A percentile compares a stretch with the other conserved stretches of the same genome.
Conservation (phyloP, 2,113 vertebrate genomes). For the Gila orcuttii region DNA sequence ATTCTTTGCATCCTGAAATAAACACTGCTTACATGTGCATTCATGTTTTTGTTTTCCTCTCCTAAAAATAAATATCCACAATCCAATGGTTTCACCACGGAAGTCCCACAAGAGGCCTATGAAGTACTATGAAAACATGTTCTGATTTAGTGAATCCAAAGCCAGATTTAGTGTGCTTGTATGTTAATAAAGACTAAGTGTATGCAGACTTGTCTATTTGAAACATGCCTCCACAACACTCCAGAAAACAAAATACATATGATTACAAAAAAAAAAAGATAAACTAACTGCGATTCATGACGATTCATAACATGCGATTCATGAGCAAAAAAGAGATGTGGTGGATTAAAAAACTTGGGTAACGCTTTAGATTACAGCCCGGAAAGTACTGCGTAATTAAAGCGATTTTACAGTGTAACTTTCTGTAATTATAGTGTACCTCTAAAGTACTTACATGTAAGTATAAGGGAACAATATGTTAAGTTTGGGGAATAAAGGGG, state of each 20-base stretch:
- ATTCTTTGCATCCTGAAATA: slow-evolving; percentile 2
- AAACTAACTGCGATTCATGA: background rate
- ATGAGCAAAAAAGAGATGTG: background rate
- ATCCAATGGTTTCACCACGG: slow-evolving; percentile 9
- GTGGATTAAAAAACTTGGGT: background rate
- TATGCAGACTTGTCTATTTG: background rate
- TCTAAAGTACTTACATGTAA: too few relatives aligned
- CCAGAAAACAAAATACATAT: background rate
- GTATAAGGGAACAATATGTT: too few relatives aligned
- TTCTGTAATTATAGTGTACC: too few relatives aligned
- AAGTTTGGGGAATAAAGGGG: too few relatives aligned
- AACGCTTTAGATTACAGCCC: too few relatives aligned
- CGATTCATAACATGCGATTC: too few relatives aligned
- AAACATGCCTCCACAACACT: background rate
- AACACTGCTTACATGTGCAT: slow-evolving; percentile 15
- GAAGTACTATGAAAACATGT: slow-evolving; percentile 13
- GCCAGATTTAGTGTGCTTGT: background rate
- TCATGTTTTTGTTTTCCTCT: slow-evolving; percentile 28
- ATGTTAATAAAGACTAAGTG: background rate
- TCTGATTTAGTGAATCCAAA: background rate
- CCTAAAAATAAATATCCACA: slow-evolving; percentile 33
- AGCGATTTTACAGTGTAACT: too few relatives aligned
- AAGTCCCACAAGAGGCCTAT: background rate
- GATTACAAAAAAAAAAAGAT: background rate
- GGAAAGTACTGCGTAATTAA: too few relatives aligned